A percentile compares a stretch with the other conserved stretches of the same genome.
Conservation (phyloP, 2,797 vertebrate species). For the Danionella dracula region DNA sequence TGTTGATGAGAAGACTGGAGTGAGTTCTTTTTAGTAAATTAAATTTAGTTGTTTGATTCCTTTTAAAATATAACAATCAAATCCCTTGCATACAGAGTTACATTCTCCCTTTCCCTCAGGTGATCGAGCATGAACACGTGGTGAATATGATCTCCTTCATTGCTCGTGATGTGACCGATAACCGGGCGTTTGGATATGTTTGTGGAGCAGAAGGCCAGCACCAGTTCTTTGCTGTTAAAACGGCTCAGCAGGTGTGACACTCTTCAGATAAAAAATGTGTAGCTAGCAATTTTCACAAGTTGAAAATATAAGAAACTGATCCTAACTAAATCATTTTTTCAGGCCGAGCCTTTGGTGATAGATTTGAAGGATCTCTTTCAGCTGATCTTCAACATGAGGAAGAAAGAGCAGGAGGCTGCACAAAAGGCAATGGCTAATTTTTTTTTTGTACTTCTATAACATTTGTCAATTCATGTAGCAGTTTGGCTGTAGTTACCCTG, state of each 20-base stretch:
- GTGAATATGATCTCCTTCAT: slow-evolving; percentile 98
- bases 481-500: too few species aligned
- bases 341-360: slow-evolving; percentile 91
- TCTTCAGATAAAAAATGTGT: not conserved
- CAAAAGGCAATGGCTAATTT: slow-evolving; percentile 45
- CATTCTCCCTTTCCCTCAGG: slow-evolving; percentile 60
- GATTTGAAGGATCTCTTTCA: slow-evolving; percentile 97
- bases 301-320: too few species aligned
- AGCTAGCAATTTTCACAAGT: not conserved
- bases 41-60: too few species aligned
- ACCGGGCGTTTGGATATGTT: slow-evolving; percentile 91
- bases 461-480: too few species aligned
- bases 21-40: slow-evolving; percentile 61
- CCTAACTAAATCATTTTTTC: not conserved
- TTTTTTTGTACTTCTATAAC: too few species aligned
- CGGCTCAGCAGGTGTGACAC: slow-evolving; percentile 82
- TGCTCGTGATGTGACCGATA: slow-evolving; percentile 94
- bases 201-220: slow-evolving; percentile 96
- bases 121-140: slow-evolving; percentile 91
- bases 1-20: slow-evolving; percentile 91
- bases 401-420: slow-evolving; percentile 78
- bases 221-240: slow-evolving; percentile 97
- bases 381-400: slow-evolving; percentile 89
- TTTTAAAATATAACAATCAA: not conserved
- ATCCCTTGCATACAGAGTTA: not conserved